Evolutionary conservation across 2,888 invertebrate species (phyloP), one percentile per base, ranked within the genome.

Genomic region (Periphyllus acericola): DNA sequence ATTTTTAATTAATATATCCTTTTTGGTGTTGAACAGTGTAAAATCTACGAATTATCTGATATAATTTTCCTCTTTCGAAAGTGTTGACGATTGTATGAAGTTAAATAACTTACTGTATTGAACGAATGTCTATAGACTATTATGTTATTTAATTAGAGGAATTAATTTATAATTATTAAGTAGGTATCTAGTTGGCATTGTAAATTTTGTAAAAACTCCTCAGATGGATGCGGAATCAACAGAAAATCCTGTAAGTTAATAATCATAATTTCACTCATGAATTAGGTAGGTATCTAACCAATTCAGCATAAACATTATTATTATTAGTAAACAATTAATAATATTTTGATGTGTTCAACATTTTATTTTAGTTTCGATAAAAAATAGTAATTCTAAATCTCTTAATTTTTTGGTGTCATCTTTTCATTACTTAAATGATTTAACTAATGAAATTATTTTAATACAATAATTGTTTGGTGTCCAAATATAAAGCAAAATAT

Each of bases 211-310:
- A 29, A 1, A 21, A 78, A 78, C 19, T 34, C 5, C 25, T 80
- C 55, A 55, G 19, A 86, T 86, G 86, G 55, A 71, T 36, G 60
- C 72, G 72, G 79, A 80, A 79, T 86, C 86, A 17, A 71, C 55
- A 80, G 55, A 80, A 79, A 79, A 86, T 72, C 72, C 71, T 74
- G 87, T 87, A 74, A 87, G 81, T 80, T 25, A 55, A 76, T 80
- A 3, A 60, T 60, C 1, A 25, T 25, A 60, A 25, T 60, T 60
- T 19, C 25, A 6, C 3, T 5, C 6, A 25, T 25, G 21, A 11
- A 46, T 14, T 11, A 14, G 14, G 14, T 46, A 46, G 46, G 46
- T 46, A 46, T 11, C 46, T 60, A 60, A 60, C 60, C 60, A 8
- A 46, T 46, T 46, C 46, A 46, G 5, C 46, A 46, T 46, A 8